A percentile compares a stretch with the other conserved stretches of the same genome.
phyloP scores from a whole-genome alignment of 1,140 invertebrate species.

The Elysia chlorotica region DNA sequence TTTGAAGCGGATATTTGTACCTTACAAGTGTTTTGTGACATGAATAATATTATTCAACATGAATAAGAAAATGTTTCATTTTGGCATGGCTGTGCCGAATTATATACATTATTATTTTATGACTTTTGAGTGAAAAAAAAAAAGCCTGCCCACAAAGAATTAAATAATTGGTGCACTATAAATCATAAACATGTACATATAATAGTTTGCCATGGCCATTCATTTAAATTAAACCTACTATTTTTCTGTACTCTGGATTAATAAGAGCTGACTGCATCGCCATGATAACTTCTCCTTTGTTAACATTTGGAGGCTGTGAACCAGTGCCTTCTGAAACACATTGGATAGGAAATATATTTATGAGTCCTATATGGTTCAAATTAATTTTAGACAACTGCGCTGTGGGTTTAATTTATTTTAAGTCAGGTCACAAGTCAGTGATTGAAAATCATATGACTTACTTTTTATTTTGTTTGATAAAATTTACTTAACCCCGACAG shows the following conservation, averaged over 20 bases:
- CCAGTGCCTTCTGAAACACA: background rate
- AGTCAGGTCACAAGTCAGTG: background rate
- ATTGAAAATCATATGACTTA: background rate
- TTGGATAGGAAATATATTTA: background rate
- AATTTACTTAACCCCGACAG: background rate
- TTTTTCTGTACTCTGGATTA: slow-evolving; percentile 13
- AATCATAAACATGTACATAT: background rate
- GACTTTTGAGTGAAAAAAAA: background rate
- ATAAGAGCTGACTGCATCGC: slow-evolving; percentile 17
- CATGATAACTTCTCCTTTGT: slow-evolving; percentile 13
- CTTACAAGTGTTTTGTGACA: too few species aligned
- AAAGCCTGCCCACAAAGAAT: background rate
- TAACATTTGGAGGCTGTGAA: background rate
- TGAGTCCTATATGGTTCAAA: background rate
- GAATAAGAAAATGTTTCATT: background rate
- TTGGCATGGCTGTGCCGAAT: background rate
- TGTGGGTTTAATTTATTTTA: background rate
- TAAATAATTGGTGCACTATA: background rate
- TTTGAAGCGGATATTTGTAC: too few species aligned
- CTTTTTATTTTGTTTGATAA: background rate
- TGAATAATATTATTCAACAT: too few species aligned
- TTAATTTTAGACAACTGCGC: background rate
- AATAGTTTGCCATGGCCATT: background rate
- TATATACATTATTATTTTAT: background rate
- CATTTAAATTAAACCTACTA: slow-evolving; percentile 1